Conservation (phyloP, 37 sponge, comb jelly and placozoan genomes). For the Aphrocallistes beatrix region DNA sequence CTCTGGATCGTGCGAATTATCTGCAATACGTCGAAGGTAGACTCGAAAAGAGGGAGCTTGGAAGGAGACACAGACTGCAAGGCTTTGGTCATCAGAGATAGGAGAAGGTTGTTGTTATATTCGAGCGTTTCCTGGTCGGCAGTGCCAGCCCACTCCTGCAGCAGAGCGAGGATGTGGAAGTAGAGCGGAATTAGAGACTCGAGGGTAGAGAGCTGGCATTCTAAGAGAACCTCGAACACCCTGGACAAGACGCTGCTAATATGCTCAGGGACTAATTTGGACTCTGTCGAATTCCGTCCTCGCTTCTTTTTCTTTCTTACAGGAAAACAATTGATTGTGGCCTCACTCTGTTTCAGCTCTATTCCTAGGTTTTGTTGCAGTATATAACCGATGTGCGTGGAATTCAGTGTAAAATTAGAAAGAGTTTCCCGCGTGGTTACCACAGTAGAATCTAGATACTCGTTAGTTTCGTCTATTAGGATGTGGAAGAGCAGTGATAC, state of each 20-base stretch:
- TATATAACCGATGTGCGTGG: neutral
- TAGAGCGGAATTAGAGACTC: neutral
- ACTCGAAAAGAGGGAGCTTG: neutral
- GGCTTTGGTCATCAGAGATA: neutral
- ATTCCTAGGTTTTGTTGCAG: neutral
- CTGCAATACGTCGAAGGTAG: neutral
- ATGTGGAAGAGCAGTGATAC: neutral
- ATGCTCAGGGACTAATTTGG: neutral
- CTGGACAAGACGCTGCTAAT: neutral
- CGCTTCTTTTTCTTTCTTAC: neutral
- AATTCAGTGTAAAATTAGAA: neutral
- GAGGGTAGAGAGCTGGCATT: neutral
- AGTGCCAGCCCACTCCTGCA: neutral
- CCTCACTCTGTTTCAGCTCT: neutral
- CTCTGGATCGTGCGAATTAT: neutral
- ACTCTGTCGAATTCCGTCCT: neutral
- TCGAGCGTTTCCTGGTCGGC: neutral
- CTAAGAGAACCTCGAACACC: neutral
- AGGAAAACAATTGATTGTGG: neutral
- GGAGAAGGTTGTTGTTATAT: neutral
- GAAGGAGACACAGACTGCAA: neutral
- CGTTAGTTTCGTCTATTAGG: neutral
- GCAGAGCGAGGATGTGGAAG: neutral
- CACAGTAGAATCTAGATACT: neutral
- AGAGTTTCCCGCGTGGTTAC: neutral